Evolutionary conservation across 2,113 vertebrate species (phyloP), one percentile per base, ranked within the genome.

Genomic region (Anolis sagrei): DNA sequence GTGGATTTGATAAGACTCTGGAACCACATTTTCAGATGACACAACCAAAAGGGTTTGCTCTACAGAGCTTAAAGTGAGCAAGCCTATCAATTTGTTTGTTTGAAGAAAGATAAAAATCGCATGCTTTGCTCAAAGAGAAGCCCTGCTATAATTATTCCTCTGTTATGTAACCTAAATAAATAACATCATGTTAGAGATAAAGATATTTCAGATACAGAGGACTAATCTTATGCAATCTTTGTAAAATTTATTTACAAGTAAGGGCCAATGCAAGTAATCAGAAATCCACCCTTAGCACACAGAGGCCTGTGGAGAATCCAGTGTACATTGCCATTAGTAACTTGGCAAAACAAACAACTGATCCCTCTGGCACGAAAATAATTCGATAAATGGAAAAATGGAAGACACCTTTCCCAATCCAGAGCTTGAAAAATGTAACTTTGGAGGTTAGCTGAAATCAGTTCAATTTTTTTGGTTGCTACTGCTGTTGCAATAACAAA

Each of bases 61-160:
- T 66, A 86, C 27, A 21, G n/a, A n/a, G 32, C 18, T 80, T 81
- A 87, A 29, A 34, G 5, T 77, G 79, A 64, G n/a, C 81, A 73
- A 73, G 73, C 88, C 89, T 88, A 13, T 77, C 10, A 19, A 77
- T 54, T 36, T 93, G 87, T 79, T 86, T 92, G 78, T 91, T 93
- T 95, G 83, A 86, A 90, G 54, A 92, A 93, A 90, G 88, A 92
- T 94, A 92, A 92, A 34, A 68, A 84, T 80, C 0, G 21, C 88
- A 68, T 86, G 74, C 79, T 73, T 81, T 62, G 87, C 83, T 49
- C 19, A 85, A 76, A 83, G 82, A 88, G 58, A 86, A 4, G 36
- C 66, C 90, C 81, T 23, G 79, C 84, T 62, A 84, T 27, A 90
- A 91, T 72, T 87, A 87, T 73, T 83, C 14, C 88, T 64, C 0